Evolutionary conservation across 2,113 vertebrate species (phyloP).

Genomic region (Trogon melanurus): DNA sequence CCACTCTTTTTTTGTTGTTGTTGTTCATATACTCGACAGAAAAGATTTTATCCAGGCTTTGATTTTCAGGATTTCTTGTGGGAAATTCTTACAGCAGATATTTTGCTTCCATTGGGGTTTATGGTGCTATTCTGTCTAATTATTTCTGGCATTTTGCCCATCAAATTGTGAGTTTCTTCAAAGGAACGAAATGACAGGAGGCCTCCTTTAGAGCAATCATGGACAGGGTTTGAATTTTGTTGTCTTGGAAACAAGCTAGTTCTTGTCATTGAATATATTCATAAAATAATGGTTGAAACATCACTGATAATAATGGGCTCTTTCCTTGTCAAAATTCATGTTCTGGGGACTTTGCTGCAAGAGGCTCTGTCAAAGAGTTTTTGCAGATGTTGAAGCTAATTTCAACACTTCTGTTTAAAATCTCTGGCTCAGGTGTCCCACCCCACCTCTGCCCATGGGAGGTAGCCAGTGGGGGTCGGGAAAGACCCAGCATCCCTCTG

Average conservation of each 20-base stretch:
- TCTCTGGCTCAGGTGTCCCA: background rate
- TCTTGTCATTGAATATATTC: slow-evolving; percentile 74
- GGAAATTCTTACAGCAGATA: slow-evolving; percentile 72
- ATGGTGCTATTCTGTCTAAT: slow-evolving; percentile 73
- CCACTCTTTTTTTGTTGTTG: background rate
- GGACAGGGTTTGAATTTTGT: slow-evolving; percentile 75
- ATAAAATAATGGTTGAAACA: slow-evolving; percentile 69
- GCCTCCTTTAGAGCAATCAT: slow-evolving; percentile 70
- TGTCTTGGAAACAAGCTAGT: slow-evolving; percentile 82
- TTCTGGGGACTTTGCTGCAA: slow-evolving; percentile 56
- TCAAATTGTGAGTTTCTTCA: slow-evolving; percentile 78
- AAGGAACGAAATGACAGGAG: slow-evolving; percentile 76
- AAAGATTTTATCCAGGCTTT: slow-evolving; percentile 67
- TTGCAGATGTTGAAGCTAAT: slow-evolving; percentile 21
- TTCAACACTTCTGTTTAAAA: slow-evolving; percentile 9
- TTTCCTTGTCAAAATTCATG: slow-evolving; percentile 59
- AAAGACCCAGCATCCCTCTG: background rate
- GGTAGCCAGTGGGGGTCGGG: rapidly evolving
- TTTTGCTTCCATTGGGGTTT: slow-evolving; percentile 68
- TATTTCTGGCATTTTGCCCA: slow-evolving; percentile 80
- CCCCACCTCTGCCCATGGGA: background rate
- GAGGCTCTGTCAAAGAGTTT: slow-evolving; percentile 41
- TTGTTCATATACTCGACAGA: slow-evolving; percentile 39
- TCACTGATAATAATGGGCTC: slow-evolving; percentile 65
- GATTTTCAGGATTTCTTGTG: slow-evolving; percentile 72